Base-by-base conservation (phyloP, 1,140 invertebrate genomes). In the Panagrolaimus sp. region DNA sequence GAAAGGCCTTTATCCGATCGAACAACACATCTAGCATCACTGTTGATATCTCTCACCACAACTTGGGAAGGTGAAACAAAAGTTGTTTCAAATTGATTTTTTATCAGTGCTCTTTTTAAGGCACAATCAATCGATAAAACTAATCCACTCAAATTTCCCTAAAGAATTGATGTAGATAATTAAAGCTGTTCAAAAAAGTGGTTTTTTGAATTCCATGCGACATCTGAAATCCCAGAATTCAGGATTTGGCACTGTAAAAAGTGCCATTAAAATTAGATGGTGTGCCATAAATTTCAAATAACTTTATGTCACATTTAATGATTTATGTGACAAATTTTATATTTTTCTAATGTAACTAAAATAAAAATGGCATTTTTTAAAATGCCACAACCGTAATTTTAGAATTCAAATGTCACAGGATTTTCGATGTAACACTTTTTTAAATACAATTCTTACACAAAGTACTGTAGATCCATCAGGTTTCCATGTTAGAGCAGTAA, bases 401-500 rank as follows among this genome's bases (percentile, higher is more conserved):
- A n/a, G n/a, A n/a, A n/a, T n/a, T n/a, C n/a, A n/a, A n/a, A n/a
- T n/a, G n/a, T n/a, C n/a, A n/a, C n/a, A n/a, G n/a, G n/a, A n/a
- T n/a, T n/a, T n/a, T n/a, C n/a, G n/a, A n/a, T n/a, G n/a, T n/a
- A n/a, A n/a, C n/a, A n/a, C n/a, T n/a, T n/a, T n/a, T n/a, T n/a
- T n/a, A n/a, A n/a, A n/a, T 47, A 12, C 14, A 32, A 68, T 28
- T 78, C 81, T 80, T 79, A 87, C 87, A 70, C 81, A 84, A 70
- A 85, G 84, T 0, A 89, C 77, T 74, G 87, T 88, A 0, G 91
- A 91, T 0, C 93, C 96, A 84, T 98, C 96, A 62, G 89, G 87
- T 76, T 92, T 91, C 95, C 95, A 98, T 0, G 90, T 85, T 8
- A 98, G 82, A 0, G 91, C 88, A 0, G 92, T 91, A 15, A 96